Conservation (phyloP, 2,113 vertebrate genomes). For the Channa argus region DNA sequence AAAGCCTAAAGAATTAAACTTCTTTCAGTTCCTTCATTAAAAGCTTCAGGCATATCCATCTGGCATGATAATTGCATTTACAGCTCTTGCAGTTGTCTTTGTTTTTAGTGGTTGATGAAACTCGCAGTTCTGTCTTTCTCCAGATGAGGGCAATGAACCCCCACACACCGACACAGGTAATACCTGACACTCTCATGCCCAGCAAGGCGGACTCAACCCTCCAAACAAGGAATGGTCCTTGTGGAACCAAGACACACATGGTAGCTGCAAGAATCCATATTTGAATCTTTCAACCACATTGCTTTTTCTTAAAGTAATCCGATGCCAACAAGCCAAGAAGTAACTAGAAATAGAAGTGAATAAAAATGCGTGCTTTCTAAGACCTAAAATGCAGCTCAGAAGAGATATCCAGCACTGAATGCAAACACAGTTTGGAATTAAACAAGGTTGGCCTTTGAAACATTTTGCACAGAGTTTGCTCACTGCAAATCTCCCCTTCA, state of each 20-base stretch:
- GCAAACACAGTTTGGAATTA: conserved; percentile 55
- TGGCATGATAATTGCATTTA: conserved; percentile 8
- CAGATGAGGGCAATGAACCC: conserved; percentile 76
- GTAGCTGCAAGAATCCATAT: conserved; percentile 76
- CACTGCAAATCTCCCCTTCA: conserved; percentile 50
- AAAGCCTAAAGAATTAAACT: not conserved
- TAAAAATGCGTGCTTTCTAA: not conserved
- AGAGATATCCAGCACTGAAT: conserved; percentile 21
- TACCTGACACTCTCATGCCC: conserved; percentile 49
- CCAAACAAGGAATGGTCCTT: conserved; percentile 82
- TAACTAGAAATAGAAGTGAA: not conserved
- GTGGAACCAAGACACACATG: conserved; percentile 88
- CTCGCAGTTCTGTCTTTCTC: conserved; percentile 69
- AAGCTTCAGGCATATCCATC: conserved; percentile 16
- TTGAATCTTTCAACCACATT: conserved; percentile 31
- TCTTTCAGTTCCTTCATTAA: conserved; percentile 30
- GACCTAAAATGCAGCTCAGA: conserved; percentile 23
- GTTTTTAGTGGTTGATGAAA: not conserved
- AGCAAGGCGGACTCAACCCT: conserved; percentile 51
- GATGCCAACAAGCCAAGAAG: not conserved
- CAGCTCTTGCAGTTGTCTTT: conserved; percentile 1
- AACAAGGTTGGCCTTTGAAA: conserved; percentile 78
- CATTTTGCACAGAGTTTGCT: conserved; percentile 56
- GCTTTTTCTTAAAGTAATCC: conserved; percentile 12
- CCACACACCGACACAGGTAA: conserved; percentile 66